Base-by-base conservation (phyloP, 2,888 invertebrate genomes). In the Idaea aversata region DNA sequence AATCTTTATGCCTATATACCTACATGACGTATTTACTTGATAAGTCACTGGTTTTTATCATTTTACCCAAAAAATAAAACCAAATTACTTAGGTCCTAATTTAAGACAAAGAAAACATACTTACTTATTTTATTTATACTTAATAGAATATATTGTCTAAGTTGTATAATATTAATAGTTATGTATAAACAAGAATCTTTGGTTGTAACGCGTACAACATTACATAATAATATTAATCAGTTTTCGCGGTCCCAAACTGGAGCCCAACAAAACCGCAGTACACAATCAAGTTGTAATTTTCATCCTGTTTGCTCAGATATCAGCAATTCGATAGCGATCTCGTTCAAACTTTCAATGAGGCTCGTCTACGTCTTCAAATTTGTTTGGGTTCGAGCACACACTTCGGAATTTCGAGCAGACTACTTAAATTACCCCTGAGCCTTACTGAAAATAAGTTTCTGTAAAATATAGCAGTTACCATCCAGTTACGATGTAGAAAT, bases 241-340 rank as follows among this genome's bases (percentile, higher is more conserved):
- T 80, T 79, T 81, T 79, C 79, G 77, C 84, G 77, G 78, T 77
- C 79, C 76, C 78, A 80, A 74, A 79, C 75, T 72, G 77, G 78
- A 84, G 87, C 87, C 86, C 86, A 88, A 73, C 81, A 77, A 81
- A 78, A 82, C 85, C 86, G 80, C 83, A 81, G 77, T 80, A 80
- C 79, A 80, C 79, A 81, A 83, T 81, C 77, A 78, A 80, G 78
- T 80, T 82, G 83, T 86, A 86, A 87, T 88, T 86, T 85, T 85
- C 82, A 84, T 84, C 85, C 80, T 81, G 78, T 82, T 71, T 80
- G 80, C 80, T 83, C 85, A 85, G 85, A 88, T 88, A 87, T 85
- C 81, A 79, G 80, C 86, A 78, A 83, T 90, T 81, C 89, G 86
- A 90, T 90, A 84, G 85, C 78, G 79, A 85, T 87, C 85, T 85